Percentiles rank a stretch among this genome's conserved stretches.
Evolutionary conservation across 2,888 invertebrate genomes (phyloP).

Genomic region (Diadromus collaris): DNA sequence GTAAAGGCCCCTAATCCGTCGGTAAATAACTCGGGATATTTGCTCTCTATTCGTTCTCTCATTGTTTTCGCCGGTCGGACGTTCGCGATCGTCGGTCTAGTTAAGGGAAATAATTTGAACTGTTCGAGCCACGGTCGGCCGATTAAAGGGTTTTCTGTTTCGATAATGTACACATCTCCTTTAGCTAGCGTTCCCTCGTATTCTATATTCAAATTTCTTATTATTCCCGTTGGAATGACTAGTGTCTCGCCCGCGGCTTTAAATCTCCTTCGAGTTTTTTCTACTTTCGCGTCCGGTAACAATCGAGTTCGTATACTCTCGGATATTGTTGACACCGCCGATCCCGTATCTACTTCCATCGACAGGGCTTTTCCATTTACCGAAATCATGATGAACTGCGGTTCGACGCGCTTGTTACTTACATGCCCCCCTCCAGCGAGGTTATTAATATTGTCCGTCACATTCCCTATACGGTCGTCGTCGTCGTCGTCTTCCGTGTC

Average conservation of each 20-base stretch:
- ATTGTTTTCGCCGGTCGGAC: not conserved
- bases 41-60: constrained; percentile 17
- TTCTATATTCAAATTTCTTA: constrained; percentile 13
- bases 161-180: constrained; percentile 10
- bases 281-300: constrained; percentile 7
- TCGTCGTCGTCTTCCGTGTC: constrained; percentile 16
- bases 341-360: constrained; percentile 21
- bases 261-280: not conserved
- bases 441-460: constrained; percentile 5
- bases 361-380: not conserved
- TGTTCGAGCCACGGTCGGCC: constrained; percentile 14
- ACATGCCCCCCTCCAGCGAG: constrained; percentile 6
- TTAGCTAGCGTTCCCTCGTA: constrained; percentile 13
- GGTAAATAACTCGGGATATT: constrained; percentile 9
- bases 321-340: constrained; percentile 17
- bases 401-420: constrained; percentile 20
- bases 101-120: constrained; percentile 12
- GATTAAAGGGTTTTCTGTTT: constrained; percentile 14
- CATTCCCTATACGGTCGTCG: constrained; percentile 14
- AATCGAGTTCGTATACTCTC: constrained; percentile 16
- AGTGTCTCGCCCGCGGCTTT: constrained; percentile 9
- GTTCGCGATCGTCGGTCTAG: constrained; percentile 4
- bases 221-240: constrained; percentile 4
- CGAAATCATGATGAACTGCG: not conserved
- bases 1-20: constrained; percentile 10